These are phyloP conservation scores for Drosophila arizonae DNA, from an alignment of 1,140 invertebrate genomes.

Conservation along the genomic window DNA sequence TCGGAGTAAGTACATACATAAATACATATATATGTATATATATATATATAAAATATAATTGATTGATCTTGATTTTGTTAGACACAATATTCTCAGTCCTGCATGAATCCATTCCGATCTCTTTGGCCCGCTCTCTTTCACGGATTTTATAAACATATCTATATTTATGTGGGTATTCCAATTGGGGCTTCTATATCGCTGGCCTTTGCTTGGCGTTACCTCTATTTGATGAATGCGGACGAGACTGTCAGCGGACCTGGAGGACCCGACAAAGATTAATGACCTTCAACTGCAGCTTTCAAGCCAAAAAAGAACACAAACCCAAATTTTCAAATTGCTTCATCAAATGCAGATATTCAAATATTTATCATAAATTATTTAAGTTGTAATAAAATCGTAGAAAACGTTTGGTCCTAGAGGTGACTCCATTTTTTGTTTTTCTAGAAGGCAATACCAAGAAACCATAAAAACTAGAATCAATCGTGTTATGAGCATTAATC, in stretches of 20 bases:
- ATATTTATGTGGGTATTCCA: conserved; percentile 13
- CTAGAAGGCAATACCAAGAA: too few species aligned
- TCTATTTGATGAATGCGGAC: not conserved
- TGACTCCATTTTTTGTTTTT: too few species aligned
- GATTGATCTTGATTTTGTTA: not conserved
- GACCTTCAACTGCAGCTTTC: too few species aligned
- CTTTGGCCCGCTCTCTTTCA: conserved; percentile 20
- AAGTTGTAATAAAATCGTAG: too few species aligned
- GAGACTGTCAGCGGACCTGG: not conserved
- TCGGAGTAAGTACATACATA: conserved; percentile 18
- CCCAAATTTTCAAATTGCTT: too few species aligned
- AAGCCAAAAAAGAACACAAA: too few species aligned
- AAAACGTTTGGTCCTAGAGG: too few species aligned
- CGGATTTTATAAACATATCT: not conserved
- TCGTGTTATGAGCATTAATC: too few species aligned
- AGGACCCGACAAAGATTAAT: too few species aligned
- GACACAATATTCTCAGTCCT: conserved; percentile 4
- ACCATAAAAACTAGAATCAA: too few species aligned
- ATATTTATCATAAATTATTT: too few species aligned
- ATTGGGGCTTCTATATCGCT: not conserved
- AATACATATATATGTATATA: not conserved
- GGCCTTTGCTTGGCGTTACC: conserved; percentile 11
- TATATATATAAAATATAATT: not conserved
- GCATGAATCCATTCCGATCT: conserved; percentile 41
- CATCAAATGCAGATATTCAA: too few species aligned